Conservation (phyloP, 2,888 invertebrate genomes). For the Lasioglossum zephyrum region DNA sequence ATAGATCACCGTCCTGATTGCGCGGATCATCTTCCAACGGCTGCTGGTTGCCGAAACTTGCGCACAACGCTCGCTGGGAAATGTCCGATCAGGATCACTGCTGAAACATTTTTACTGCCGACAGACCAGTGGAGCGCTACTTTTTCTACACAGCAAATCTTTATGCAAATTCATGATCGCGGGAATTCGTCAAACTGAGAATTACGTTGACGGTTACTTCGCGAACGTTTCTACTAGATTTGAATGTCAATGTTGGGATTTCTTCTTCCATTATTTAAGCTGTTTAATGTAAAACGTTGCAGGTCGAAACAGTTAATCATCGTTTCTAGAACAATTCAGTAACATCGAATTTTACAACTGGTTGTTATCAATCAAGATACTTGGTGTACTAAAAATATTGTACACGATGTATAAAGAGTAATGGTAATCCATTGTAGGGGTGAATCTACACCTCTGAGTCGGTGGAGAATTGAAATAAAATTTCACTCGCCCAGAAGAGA, state of each 20-base stretch:
- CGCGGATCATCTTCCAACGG: neutral
- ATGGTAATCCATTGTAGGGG: too few relatives aligned
- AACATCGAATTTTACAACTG: too few relatives aligned
- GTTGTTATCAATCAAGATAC: too few relatives aligned
- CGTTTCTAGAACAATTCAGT: too few relatives aligned
- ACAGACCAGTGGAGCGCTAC: neutral
- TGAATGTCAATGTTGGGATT: neutral
- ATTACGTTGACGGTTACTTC: neutral
- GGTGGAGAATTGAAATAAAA: too few relatives aligned
- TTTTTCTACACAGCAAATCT: neutral
- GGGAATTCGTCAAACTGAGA: neutral
- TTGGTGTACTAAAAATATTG: too few relatives aligned
- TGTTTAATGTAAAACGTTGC: neutral
- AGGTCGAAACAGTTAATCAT: too few relatives aligned
- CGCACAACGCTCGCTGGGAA: neutral
- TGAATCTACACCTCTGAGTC: too few relatives aligned
- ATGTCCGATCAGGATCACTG: neutral
- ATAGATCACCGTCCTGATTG: conserved; percentile 13
- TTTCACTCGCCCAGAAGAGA: too few relatives aligned
- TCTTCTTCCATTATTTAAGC: neutral
- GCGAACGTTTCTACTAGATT: neutral
- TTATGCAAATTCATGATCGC: neutral
- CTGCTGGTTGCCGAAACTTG: neutral
- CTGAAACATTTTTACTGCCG: neutral
- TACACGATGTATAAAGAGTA: too few relatives aligned